Percentiles rank a stretch among this genome's conserved stretches.
phyloP scores from a whole-genome alignment of 1,140 invertebrate genomes.

The Papilio polytes region DNA sequence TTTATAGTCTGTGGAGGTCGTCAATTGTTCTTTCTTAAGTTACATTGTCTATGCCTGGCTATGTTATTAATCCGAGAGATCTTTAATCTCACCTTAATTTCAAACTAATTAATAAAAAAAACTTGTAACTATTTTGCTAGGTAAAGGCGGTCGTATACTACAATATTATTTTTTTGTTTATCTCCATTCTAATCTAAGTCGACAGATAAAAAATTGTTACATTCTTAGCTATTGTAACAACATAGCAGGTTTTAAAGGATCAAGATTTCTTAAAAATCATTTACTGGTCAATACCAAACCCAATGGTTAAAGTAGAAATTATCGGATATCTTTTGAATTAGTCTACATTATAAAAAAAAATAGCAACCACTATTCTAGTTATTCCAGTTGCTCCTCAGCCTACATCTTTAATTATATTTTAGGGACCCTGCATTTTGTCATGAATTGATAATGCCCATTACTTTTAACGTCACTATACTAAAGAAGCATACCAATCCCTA shows the following conservation, averaged over 20 bases:
- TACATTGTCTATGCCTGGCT: not conserved
- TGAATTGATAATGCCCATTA: too few relatives aligned
- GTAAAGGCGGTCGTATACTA: not conserved
- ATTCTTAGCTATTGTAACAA: not conserved
- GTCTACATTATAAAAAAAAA: too few relatives aligned
- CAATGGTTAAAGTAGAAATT: too few relatives aligned
- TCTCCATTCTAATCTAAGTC: not conserved
- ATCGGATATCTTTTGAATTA: too few relatives aligned
- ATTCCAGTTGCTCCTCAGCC: too few relatives aligned
- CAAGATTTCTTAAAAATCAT: not conserved
- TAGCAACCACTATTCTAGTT: too few relatives aligned
- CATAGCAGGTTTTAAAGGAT: not conserved
- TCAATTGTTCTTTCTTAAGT: constrained; percentile 2
- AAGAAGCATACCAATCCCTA: too few relatives aligned
- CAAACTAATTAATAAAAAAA: not conserved
- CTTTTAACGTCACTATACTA: too few relatives aligned
- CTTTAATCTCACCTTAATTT: not conserved
- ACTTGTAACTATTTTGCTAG: not conserved
- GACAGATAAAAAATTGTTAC: not conserved
- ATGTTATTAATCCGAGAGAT: not conserved
- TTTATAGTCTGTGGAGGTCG: constrained; percentile 6
- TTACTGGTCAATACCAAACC: too few relatives aligned
- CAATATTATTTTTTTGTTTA: not conserved
- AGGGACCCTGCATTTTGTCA: too few relatives aligned
- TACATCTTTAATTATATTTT: too few relatives aligned